Evolutionary conservation across 1,140 invertebrate species (phyloP), one percentile per base, ranked within the genome.

Genomic region (Ips typographus): DNA sequence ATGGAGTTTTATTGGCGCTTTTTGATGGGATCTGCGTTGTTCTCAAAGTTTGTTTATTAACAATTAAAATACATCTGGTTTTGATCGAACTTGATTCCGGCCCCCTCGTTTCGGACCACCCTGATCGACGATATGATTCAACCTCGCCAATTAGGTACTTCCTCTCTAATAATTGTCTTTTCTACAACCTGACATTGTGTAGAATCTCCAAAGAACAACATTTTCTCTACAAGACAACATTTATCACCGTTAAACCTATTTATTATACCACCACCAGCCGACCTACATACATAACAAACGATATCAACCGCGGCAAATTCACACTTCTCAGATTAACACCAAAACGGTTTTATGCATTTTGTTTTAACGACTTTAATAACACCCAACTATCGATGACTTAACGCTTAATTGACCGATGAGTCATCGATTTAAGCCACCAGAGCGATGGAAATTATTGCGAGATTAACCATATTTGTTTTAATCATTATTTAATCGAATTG

Each of bases 11-110:
- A 68, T 63, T 72, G 65, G 43, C 57, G 55, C 55, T 65, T 71
- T 49, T 71, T 71, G 69, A 71, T 71, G 69, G 69, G 69, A 71
- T 41, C 55, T 53, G 62, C 57, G 69, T 57, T 61, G 63, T 71
- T 71, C 58, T 55, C 51, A 61, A 66, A 66, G 57, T 66, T 71
- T 66, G 56, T 71, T 71, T 68, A 68, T 40, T 49, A 49, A 49
- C 49, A 66, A 66, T 66, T 66, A 57, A 66, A 66, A 66, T 61
- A 47, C 65, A 66, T 59, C 63, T 71, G 69, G 69, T 71, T 63
- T 60, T 51, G 64, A 68, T 65, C 49, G 68, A 38, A 49, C 44
- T 22, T 22, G 44, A 37, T 56, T 56, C 39, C 39, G 38, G n/a
- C 7, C 37, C n/a, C 7, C n/a, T 59, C 42, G 8, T 38, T 44